Percentiles rank a stretch among this genome's conserved stretches.
phyloP scores from a whole-genome alignment of 2,888 invertebrate species.

The Patella pellucida region DNA sequence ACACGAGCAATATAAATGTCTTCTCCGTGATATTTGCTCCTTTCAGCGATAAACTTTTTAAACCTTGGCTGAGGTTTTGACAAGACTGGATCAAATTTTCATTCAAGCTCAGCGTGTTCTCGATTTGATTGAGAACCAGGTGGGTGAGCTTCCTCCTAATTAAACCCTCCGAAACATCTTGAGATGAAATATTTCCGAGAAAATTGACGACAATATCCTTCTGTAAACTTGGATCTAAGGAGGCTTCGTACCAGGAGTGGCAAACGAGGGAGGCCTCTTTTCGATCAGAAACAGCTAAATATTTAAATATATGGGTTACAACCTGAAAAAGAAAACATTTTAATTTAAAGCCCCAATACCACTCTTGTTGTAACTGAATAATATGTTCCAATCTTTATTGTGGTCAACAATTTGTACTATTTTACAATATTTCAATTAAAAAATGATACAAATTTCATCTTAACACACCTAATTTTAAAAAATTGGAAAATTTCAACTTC shows the following conservation, averaged over 20 bases:
- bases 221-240: constrained; percentile 76
- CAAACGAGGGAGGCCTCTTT: constrained; percentile 79
- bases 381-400: no score
- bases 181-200: constrained; percentile 35
- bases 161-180: constrained; percentile 37
- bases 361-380: no score
- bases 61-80: constrained; percentile 47
- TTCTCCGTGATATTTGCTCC: constrained; percentile 64
- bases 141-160: constrained; percentile 49
- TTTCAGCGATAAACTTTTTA: constrained; percentile 60
- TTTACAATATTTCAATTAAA: no score
- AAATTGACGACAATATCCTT: constrained; percentile 74
- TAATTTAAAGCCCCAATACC: neutral
- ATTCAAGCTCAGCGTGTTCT: constrained; percentile 50
- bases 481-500: no score
- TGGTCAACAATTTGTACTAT: no score
- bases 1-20: constrained; percentile 57
- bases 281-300: constrained; percentile 76
- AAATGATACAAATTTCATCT: no score
- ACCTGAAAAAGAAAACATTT: constrained; percentile 53
- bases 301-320: constrained; percentile 63
- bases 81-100: constrained; percentile 52
- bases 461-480: no score
- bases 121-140: constrained; percentile 59
- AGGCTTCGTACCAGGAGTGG: constrained; percentile 79